These are phyloP conservation scores for Carterocephalus palaemon DNA, from an alignment of 2,888 invertebrate genomes.

Conservation along the genomic window DNA sequence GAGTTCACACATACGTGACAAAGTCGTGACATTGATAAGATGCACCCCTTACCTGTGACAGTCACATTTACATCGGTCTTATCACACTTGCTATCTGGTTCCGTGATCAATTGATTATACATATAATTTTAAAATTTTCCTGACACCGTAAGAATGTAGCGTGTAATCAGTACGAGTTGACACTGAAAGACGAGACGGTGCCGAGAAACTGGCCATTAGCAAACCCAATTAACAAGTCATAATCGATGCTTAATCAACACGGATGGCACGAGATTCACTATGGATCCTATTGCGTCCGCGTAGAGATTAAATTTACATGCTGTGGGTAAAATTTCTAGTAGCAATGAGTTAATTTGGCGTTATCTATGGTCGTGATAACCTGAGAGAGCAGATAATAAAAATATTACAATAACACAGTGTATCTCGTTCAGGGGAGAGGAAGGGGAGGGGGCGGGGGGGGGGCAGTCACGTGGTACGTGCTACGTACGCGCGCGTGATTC, in stretches of 20 bases:
- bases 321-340: slow-evolving; percentile 12
- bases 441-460: background rate
- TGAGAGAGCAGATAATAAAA: slow-evolving; percentile 9
- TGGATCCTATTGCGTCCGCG: slow-evolving; percentile 2
- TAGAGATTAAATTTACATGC: slow-evolving; percentile 14
- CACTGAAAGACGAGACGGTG: too few relatives aligned
- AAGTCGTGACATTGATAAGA: too few relatives aligned
- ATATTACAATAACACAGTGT: slow-evolving; percentile 11
- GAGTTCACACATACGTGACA: too few relatives aligned
- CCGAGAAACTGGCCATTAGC: too few relatives aligned
- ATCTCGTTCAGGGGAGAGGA: background rate
- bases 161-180: too few relatives aligned
- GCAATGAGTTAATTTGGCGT: background rate
- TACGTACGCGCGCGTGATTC: too few relatives aligned
- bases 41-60: slow-evolving; percentile 8
- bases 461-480: background rate
- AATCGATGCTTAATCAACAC: slow-evolving; percentile 8
- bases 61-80: too few relatives aligned
- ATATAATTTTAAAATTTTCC: too few relatives aligned
- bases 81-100: too few relatives aligned
- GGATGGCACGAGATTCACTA: background rate
- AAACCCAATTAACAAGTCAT: slow-evolving; percentile 13
- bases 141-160: too few relatives aligned
- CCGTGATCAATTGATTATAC: too few relatives aligned
- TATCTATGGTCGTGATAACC: slow-evolving; percentile 10